A percentile compares a stretch with the other conserved stretches of the same genome.
Conservation (phyloP, 2,888 invertebrate genomes). For the Drosophila multiciliata region DNA sequence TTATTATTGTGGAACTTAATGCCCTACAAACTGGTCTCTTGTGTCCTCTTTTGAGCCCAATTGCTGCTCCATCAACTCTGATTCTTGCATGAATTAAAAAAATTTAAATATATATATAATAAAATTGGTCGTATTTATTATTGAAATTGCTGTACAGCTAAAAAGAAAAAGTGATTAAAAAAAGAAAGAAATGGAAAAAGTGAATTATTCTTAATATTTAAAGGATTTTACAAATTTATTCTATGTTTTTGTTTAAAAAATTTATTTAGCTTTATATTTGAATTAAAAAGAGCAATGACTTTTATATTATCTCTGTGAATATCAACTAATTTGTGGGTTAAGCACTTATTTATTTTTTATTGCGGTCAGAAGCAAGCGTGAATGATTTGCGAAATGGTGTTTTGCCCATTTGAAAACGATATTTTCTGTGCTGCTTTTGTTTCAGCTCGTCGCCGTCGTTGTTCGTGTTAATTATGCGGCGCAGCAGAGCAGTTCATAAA, state of each 20-base stretch:
- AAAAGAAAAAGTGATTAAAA: too few relatives aligned
- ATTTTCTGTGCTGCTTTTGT: slow-evolving; percentile 19
- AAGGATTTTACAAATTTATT: not conserved
- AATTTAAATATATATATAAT: not conserved
- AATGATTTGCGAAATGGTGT: slow-evolving; percentile 37
- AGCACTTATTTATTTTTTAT: not conserved
- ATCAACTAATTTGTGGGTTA: not conserved
- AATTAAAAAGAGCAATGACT: not conserved
- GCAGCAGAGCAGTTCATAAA: slow-evolving; percentile 67
- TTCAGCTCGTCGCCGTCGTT: slow-evolving; percentile 12
- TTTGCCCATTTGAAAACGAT: slow-evolving; percentile 4
- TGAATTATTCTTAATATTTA: not conserved
- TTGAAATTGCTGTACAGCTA: not conserved
- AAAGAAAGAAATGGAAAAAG: not conserved
- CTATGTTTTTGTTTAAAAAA: not conserved
- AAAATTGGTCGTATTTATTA: not conserved
- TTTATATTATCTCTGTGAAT: not conserved
- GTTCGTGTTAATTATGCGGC: slow-evolving; percentile 51
- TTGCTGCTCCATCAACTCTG: too few relatives aligned
- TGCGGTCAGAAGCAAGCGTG: slow-evolving; percentile 12
- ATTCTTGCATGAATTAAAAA: too few relatives aligned
- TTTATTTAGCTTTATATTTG: not conserved
- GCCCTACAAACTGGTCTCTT: too few relatives aligned
- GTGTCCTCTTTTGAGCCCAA: too few relatives aligned
- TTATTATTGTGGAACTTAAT: too few relatives aligned